Conservation (phyloP, 2,113 vertebrate genomes). For the Semicossyphus pulcher region DNA sequence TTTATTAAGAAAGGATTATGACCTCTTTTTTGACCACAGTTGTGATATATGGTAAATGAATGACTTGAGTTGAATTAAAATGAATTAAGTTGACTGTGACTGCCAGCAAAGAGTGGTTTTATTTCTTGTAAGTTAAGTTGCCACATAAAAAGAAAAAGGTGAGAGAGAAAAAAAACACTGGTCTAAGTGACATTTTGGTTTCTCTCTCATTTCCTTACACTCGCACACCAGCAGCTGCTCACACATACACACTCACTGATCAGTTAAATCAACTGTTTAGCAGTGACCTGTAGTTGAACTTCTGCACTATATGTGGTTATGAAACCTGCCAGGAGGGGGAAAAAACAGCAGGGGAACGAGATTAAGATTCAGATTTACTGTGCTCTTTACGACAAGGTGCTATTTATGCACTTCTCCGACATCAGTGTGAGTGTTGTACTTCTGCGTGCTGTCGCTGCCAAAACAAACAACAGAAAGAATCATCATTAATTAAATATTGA, state of each 20-base stretch:
- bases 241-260: background rate
- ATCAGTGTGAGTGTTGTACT: too few species aligned
- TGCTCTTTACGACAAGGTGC: background rate
- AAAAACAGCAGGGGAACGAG: background rate
- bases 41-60: too few species aligned
- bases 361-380: background rate
- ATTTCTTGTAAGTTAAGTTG: constrained; percentile 12
- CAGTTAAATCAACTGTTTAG: background rate
- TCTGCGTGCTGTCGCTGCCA: too few species aligned
- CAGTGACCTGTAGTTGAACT: background rate
- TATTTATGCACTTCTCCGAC: background rate
- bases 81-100: too few species aligned
- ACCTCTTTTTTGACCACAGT: background rate
- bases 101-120: background rate
- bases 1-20: background rate
- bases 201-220: background rate
- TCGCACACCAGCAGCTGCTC: background rate
- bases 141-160: background rate
- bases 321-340: background rate
- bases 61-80: too few species aligned
- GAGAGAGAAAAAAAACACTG: background rate
- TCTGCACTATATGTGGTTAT: background rate
- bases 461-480: background rate
- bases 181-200: background rate
- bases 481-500: background rate